These are phyloP conservation scores for Alsophila aescularia DNA, from an alignment of 2,888 invertebrate genomes.

Conservation along the genomic window DNA sequence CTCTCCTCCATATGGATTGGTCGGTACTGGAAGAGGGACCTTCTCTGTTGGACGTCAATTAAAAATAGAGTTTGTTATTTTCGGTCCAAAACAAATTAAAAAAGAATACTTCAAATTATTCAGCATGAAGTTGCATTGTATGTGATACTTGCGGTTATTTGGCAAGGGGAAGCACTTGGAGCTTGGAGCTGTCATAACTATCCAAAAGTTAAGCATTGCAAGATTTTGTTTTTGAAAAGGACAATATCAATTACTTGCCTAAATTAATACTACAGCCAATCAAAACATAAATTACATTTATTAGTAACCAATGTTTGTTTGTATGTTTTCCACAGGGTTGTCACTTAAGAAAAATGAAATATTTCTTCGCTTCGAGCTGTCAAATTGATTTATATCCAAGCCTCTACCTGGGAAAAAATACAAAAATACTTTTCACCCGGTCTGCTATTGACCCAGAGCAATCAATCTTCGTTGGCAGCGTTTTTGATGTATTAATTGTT, in stretches of 20 bases:
- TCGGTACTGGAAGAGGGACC: no score
- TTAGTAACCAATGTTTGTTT: slow-evolving; percentile 10
- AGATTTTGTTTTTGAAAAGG: no score
- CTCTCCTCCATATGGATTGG: no score
- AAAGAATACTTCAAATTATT: no score
- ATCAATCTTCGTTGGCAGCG: slow-evolving; percentile 54
- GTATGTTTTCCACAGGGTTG: slow-evolving; percentile 34
- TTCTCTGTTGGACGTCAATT: no score
- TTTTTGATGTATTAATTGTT: slow-evolving; percentile 50
- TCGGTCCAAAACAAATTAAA: no score
- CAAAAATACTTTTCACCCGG: slow-evolving; percentile 48
- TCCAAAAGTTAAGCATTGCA: no score
- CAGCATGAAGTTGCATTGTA: no score
- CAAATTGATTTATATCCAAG: slow-evolving; percentile 66
- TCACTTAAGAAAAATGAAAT: slow-evolving; percentile 46
- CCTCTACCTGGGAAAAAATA: slow-evolving; percentile 51
- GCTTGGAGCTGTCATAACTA: no score
- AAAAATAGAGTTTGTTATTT: no score
- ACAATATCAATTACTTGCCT: background rate
- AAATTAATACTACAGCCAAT: background rate
- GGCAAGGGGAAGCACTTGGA: no score
- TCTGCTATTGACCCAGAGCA: slow-evolving; percentile 42
- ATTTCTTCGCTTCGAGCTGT: slow-evolving; percentile 54
- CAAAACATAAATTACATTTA: background rate
- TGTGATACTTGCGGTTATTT: no score